Conservation (phyloP, 92 coral and sea anemone genomes). For the Nematostella vectensis region DNA sequence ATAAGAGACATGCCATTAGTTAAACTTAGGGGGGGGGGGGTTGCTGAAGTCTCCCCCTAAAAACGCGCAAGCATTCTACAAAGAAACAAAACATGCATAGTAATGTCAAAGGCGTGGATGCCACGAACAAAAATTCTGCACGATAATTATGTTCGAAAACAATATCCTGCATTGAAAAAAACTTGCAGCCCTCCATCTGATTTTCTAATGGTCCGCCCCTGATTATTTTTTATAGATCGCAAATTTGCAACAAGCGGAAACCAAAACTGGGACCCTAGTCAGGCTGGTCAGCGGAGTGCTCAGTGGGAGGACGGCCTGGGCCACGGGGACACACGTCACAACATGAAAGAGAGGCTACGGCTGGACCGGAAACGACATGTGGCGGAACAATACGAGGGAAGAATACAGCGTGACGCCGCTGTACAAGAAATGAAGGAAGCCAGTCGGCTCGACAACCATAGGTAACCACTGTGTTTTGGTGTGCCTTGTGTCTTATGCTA, state of each 20-base stretch:
- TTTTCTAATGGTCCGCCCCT: no score
- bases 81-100: no score
- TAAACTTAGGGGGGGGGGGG: no score
- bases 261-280: conserved; percentile 80
- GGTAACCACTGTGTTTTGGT: no score
- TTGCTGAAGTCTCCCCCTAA: no score
- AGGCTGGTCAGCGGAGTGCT: conserved; percentile 45
- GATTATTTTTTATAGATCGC: conserved; percentile 70
- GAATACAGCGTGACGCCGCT: conserved; percentile 52
- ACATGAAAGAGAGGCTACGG: conserved; percentile 42
- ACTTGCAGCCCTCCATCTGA: no score
- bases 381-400: conserved; percentile 66
- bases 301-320: conserved; percentile 97
- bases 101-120: no score
- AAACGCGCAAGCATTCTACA: no score
- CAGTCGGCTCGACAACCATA: conserved; percentile 63
- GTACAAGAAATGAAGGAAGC: conserved; percentile 57
- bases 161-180: no score
- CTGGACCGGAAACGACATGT: conserved; percentile 60
- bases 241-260: conserved; percentile 59
- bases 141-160: no score
- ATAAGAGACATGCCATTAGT: no score
- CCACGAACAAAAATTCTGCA: no score
- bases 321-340: conserved; percentile 58
- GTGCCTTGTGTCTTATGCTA: not conserved